Base-by-base conservation (phyloP, 2,888 invertebrate genomes). In the Xestia ashworthii region DNA sequence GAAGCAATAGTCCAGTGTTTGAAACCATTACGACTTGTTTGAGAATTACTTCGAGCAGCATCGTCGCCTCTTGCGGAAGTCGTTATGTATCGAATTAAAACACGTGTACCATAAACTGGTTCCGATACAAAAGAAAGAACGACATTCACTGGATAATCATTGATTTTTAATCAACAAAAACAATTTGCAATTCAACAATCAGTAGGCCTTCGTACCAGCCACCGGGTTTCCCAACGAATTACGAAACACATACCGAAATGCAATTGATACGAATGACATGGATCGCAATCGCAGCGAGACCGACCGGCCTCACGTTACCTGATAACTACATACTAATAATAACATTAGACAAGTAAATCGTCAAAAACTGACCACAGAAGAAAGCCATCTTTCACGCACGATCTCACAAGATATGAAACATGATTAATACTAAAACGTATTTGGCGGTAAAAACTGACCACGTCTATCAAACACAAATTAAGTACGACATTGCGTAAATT, bases 331-430 rank as follows among this genome's bases (percentile, higher is more conserved):
- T 22, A 78, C 55, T 74, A 64, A 71, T 74, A 64, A 71, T 80
- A 75, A 66, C 55, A 84, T 69, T 78, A 70, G 55, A 53, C 11
- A 14, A 72, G 68, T 66, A 78, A 68, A 32, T 53, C 19, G 60
- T 69, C 46, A 80, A 85, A 88, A 79, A 86, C 66, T 16, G 68
- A 71, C 41, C 76, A 77, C 74, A 78, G 87, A 90, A 87, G 87
- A 89, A 90, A 89, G 80, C 80, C 77, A 82, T 82, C 80, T 90
- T 91, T n/a, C 84, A 89, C 90, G 91, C 91, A 92, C 90, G 91
- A 91, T 88, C 85, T 85, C 68, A 84, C 82, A 83, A 74, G 71
- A 84, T 87, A 84, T 69, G 75, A 86, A 89, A 89, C 92, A 91
- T 93, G 91, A 92, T 90, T 89, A 81, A 89, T 91, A 88, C 82